These are phyloP conservation scores for Nomada fabriciana DNA, from an alignment of 2,888 invertebrate genomes.

Conservation along the genomic window DNA sequence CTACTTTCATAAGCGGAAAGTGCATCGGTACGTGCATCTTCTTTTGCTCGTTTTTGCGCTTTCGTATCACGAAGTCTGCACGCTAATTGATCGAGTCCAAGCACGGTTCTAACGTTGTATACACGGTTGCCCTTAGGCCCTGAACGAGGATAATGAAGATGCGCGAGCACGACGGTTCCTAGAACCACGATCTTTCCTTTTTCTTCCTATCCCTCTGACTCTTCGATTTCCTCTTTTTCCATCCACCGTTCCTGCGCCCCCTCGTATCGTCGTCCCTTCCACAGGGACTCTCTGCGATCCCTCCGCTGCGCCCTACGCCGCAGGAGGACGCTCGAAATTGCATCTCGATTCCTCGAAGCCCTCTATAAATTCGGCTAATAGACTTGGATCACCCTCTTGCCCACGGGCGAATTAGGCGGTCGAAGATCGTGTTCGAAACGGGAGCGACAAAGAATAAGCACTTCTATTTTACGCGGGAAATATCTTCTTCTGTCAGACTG, in stretches of 20 bases:
- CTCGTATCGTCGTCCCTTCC: constrained; percentile 17
- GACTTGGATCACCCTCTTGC: constrained; percentile 47
- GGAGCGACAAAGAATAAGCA: constrained; percentile 31
- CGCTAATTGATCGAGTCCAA: constrained; percentile 80
- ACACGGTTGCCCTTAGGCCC: constrained; percentile 69
- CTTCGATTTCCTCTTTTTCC: constrained; percentile 32
- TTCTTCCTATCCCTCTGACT: constrained; percentile 26
- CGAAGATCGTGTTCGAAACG: constrained; percentile 33
- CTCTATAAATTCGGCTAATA: constrained; percentile 70
- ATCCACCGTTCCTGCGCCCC: constrained; percentile 21
- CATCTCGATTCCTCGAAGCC: constrained; percentile 56
- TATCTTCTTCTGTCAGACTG: constrained; percentile 17
- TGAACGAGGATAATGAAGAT: constrained; percentile 79
- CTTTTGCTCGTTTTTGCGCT: constrained; percentile 68
- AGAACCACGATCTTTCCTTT: constrained; percentile 65
- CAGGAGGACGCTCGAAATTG: constrained; percentile 47
- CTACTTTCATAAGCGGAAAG: constrained; percentile 73
- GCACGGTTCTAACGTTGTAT: constrained; percentile 70
- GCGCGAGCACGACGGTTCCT: constrained; percentile 78
- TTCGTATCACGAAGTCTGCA: constrained; percentile 71
- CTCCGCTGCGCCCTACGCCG: constrained; percentile 33
- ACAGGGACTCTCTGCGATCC: not conserved
- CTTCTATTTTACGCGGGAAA: constrained; percentile 13
- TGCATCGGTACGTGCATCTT: constrained; percentile 72
- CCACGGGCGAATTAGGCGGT: constrained; percentile 25